Conservation (phyloP, 2,113 vertebrate species). For the Prunella himalayana region DNA sequence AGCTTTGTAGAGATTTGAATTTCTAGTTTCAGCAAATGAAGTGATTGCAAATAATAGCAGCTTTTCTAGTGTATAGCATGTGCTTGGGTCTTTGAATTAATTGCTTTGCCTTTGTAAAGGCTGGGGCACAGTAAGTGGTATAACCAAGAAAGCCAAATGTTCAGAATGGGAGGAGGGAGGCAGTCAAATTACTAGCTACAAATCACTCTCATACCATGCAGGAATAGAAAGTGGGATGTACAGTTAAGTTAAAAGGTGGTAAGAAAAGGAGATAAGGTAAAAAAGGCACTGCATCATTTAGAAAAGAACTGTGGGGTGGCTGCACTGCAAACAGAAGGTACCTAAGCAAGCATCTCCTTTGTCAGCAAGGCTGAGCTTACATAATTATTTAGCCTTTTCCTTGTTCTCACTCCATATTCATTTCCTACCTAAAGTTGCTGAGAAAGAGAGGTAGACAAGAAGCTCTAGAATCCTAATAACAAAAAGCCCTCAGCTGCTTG, state of each 20-base stretch:
- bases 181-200: not conserved
- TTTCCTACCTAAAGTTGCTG: not conserved
- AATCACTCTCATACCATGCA: not conserved
- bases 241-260: not conserved
- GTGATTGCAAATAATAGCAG: conserved; percentile 32
- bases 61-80: not conserved
- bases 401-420: not conserved
- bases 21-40: conserved; percentile 17
- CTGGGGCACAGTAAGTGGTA: not conserved
- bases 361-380: not conserved
- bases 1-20: conserved; percentile 28
- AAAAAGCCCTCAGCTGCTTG: conserved; percentile 28
- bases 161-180: not conserved
- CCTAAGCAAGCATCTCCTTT: not conserved
- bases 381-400: not conserved
- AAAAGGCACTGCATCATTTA: not conserved
- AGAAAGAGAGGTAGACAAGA: not conserved
- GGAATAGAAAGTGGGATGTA: not conserved
- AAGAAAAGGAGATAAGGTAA: not conserved
- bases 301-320: not conserved
- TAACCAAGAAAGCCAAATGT: not conserved
- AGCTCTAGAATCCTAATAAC: conserved; percentile 24
- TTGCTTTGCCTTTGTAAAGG: conserved; percentile 15
- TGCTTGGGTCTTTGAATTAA: conserved; percentile 11
- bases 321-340: not conserved